A percentile compares a stretch with the other conserved stretches of the same genome.
These are phyloP conservation scores for Oncorhynchus masou DNA, from an alignment of 2,113 vertebrate species.

Conservation along the genomic window DNA sequence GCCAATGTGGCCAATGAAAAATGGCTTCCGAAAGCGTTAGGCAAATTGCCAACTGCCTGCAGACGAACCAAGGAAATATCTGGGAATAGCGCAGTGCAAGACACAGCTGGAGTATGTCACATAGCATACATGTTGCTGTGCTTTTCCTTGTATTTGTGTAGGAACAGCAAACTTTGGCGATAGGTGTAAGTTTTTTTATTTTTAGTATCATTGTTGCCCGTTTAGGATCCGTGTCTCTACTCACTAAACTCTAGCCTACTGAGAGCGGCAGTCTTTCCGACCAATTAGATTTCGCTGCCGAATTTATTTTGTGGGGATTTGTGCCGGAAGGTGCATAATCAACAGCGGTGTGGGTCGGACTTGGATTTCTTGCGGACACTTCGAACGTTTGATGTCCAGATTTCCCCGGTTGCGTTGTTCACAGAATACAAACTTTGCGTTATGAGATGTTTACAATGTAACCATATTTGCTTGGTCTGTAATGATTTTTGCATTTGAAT, in stretches of 20 bases:
- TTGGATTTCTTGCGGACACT: too few species aligned
- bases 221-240: slow-evolving; percentile 39
- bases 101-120: neutral
- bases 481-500: too few species aligned
- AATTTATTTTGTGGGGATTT: slow-evolving; percentile 17
- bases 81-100: slow-evolving; percentile 13
- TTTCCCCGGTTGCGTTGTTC: too few species aligned
- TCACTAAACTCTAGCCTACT: slow-evolving; percentile 16
- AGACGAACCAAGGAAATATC: slow-evolving; percentile 26
- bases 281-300: slow-evolving; percentile 40
- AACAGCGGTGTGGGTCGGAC: too few species aligned
- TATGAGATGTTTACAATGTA: too few species aligned
- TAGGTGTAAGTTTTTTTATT: slow-evolving; percentile 27
- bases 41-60: slow-evolving; percentile 65
- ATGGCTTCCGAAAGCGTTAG: slow-evolving; percentile 79
- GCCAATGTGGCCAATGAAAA: slow-evolving; percentile 84
- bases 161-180: slow-evolving; percentile 30
- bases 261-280: slow-evolving; percentile 38
- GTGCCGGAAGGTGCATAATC: too few species aligned
- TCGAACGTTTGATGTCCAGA: too few species aligned
- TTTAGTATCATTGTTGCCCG: slow-evolving; percentile 21
- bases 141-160: neutral
- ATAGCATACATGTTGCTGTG: neutral
- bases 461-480: too few species aligned
- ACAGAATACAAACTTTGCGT: too few species aligned